Base-by-base conservation (phyloP, 1,140 invertebrate species). In the Drosophila ficusphila region DNA sequence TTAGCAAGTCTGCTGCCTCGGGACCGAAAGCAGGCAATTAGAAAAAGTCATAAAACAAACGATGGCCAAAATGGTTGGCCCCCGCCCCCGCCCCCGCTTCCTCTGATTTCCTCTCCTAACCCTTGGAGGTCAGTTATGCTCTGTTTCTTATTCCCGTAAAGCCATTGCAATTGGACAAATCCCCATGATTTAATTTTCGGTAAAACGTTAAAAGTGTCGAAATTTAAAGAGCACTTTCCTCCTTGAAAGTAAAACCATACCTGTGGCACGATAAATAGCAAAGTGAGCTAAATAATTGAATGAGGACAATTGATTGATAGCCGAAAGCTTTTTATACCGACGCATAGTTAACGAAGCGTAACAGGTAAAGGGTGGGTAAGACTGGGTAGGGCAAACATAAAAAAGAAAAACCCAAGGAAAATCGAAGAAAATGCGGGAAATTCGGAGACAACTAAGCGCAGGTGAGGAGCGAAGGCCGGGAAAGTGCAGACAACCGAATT, bases 321-420 rank as follows among this genome's bases (percentile, higher is more conserved):
- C 79, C 81, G 76, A 86, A 85, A 79, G 79, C 79, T 79, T 75
- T 76, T 86, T 85, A 76, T 83, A 62, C 70, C 57, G 74, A 61
- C 70, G 71, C 72, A 83, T 82, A 83, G 79, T 78, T 83, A 83
- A 83, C 79, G 79, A 83, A 83, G 79, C 70, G 79, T 85, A 83
- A 83, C 79, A 83, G 79, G 79, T 83, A 46, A 62, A 60, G 31
- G 54, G 57, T 79, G 39, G 41, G 21, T 4, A 25, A 14, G 23
- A 11, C 27, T 9, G 52, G 1, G 14, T n/a, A n/a, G 11, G 27
- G 18, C n/a, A n/a, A n/a, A n/a, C n/a, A n/a, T n/a, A n/a, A 21
- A 9, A n/a, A 0, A 4, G 6, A 8, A 4, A 42, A 21, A 29
- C 9, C 0, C 7, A 9, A 16, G n/a, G 2, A 21, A 14, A 52